Evolutionary conservation across 92 coral and sea anemone species (phyloP).

Genomic region (Palythoa grandiflora): DNA sequence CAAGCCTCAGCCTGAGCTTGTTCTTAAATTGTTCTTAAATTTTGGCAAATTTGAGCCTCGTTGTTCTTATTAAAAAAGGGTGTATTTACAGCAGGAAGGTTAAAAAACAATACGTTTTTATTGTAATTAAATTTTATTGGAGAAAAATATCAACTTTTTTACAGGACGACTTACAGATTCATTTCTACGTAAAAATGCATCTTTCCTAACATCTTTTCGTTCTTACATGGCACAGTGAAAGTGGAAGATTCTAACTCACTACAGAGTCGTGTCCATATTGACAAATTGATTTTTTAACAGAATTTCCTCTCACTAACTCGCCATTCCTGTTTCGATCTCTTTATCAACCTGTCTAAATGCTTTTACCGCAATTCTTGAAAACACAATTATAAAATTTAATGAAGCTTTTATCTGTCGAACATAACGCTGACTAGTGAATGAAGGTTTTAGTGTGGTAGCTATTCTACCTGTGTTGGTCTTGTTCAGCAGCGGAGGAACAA

Average conservation of each 20-base stretch:
- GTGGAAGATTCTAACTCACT: not conserved
- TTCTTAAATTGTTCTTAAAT: too few species aligned
- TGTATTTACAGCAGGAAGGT: too few species aligned
- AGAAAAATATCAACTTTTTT: conserved; percentile 40
- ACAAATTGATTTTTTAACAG: not conserved
- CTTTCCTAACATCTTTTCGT: not conserved
- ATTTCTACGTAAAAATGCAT: not conserved
- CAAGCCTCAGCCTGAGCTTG: too few species aligned
- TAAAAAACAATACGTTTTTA: not conserved
- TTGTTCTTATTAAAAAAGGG: too few species aligned
- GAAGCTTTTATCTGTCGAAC: not conserved
- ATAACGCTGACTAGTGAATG: not conserved
- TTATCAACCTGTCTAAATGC: not conserved
- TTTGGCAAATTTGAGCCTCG: too few species aligned
- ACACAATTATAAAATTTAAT: not conserved
- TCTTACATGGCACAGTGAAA: not conserved
- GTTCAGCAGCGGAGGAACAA: not conserved
- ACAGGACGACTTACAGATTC: not conserved
- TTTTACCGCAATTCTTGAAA: not conserved
- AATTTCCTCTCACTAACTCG: not conserved
- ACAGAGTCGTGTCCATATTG: not conserved
- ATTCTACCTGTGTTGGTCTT: not conserved
- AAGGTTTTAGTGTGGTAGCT: not conserved
- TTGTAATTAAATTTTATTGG: conserved; percentile 33
- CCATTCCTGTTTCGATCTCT: not conserved